Evolutionary conservation across 2,888 invertebrate genomes (phyloP), one percentile per base, ranked within the genome.

Genomic region (Aleiodes testaceus): DNA sequence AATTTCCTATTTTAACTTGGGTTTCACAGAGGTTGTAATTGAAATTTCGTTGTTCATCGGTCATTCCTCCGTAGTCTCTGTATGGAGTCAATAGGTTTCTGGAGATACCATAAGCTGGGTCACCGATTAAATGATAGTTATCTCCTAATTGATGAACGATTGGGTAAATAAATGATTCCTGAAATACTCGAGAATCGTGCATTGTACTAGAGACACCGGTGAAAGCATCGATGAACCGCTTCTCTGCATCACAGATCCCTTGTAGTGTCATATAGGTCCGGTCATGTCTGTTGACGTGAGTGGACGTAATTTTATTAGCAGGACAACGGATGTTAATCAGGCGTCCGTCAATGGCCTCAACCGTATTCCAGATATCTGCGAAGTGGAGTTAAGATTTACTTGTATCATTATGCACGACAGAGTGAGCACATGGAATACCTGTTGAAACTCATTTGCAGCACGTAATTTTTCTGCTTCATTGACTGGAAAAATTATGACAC

Each of bases 231-330:
- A 73, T 49, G 44, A 75, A 73, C 64, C 14, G 72, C 61, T 70
- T 70, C 12, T 49, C 14, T 1, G 70, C 50, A 50, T 73, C 65
- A 53, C 74, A 74, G 14, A 76, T 72, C 5, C 61, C 72, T 49
- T 74, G 75, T 0, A 73, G 47, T 14, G 71, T 75, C 20, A 76
- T 36, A 2, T 72, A 70, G 3, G 70, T 70, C n/a, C 65, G 5
- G 14, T 75, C 73, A 61, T 77, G 73, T 30, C 82, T 74, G 66
- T 86, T 85, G 2, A 78, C 75, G 72, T 83, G 84, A 3, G 81
- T 84, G 1, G 76, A 81, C 73, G 79, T 79, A 7, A 82, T 77
- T 81, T 84, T 84, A 49, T 80, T 74, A 7, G 73, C 80, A 42
- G 82, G 81, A 52, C 79, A 81, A 64, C 78, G 74, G 9, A 82